Percentiles rank a stretch among this genome's conserved stretches.
Conservation (phyloP, 2,888 invertebrate genomes). For the Sarcophaga carnaria region DNA sequence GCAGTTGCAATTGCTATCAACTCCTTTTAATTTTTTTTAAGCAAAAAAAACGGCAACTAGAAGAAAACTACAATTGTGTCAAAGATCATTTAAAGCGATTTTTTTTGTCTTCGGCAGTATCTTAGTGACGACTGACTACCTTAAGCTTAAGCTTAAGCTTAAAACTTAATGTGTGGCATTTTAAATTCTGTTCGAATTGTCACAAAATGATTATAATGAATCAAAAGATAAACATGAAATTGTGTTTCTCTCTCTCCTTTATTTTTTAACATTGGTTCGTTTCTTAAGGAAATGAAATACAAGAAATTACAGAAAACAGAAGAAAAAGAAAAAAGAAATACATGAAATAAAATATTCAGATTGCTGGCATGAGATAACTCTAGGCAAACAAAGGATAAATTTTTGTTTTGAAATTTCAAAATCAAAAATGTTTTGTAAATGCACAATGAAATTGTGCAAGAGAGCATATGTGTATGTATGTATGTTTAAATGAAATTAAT, state of each 20-base stretch:
- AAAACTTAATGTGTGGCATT: slow-evolving; percentile 68
- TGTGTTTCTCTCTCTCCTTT: not conserved
- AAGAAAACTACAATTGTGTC: slow-evolving; percentile 68
- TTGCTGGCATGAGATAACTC: slow-evolving; percentile 73
- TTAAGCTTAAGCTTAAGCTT: not conserved
- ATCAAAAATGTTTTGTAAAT: not conserved
- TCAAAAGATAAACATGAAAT: slow-evolving; percentile 62
- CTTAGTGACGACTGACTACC: not conserved
- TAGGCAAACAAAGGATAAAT: slow-evolving; percentile 37
- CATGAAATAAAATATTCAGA: slow-evolving; percentile 30
- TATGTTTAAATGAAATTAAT: no score
- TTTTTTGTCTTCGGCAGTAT: not conserved
- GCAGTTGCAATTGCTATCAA: slow-evolving; percentile 20
- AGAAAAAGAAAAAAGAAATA: slow-evolving; percentile 11
- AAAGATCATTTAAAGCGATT: slow-evolving; percentile 62
- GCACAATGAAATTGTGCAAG: no score
- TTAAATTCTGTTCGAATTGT: slow-evolving; percentile 67
- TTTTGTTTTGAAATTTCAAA: not conserved
- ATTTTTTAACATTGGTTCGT: no score
- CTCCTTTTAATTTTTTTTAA: not conserved
- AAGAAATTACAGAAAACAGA: slow-evolving; percentile 20
- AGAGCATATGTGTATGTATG: no score
- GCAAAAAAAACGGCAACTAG: slow-evolving; percentile 26
- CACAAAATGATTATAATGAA: slow-evolving; percentile 68
- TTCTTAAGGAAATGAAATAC: slow-evolving; percentile 35